phyloP scores from a whole-genome alignment of 2,113 vertebrate species.

The Dendropsophus ebraccatus region DNA sequence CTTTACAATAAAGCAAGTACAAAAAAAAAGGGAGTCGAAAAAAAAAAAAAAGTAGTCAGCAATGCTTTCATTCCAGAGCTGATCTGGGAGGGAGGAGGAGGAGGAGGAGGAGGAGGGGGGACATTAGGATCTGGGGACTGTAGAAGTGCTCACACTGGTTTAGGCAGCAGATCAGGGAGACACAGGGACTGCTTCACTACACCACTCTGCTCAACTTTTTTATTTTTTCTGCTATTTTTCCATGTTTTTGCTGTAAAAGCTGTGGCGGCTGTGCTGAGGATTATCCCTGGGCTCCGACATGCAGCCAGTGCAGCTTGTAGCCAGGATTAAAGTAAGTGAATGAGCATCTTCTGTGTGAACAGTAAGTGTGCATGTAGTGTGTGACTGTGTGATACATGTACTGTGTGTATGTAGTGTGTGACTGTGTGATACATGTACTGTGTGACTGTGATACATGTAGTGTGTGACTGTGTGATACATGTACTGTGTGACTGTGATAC shows the following conservation, averaged over 20 bases:
- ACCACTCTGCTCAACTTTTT: constrained; percentile 24
- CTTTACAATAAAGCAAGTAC: constrained; percentile 30
- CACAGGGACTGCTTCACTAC: background rate
- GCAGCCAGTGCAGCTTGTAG: background rate
- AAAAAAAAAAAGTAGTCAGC: constrained; percentile 19
- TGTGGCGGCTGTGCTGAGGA: background rate
- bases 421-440: too few species aligned
- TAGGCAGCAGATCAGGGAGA: constrained; percentile 3
- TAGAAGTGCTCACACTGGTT: constrained; percentile 26
- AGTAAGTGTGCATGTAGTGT: too few species aligned
- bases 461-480: too few species aligned
- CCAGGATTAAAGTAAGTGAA: constrained; percentile 39
- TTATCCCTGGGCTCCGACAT: constrained; percentile 1
- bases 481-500: too few species aligned
- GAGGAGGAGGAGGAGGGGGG: constrained; percentile 16
- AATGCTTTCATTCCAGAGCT: constrained; percentile 49
- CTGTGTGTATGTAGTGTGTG: too few species aligned
- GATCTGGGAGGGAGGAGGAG: constrained; percentile 17
- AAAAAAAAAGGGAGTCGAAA: constrained; percentile 11
- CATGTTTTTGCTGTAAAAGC: background rate
- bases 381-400: too few species aligned
- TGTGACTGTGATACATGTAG: too few species aligned
- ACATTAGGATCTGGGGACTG: constrained; percentile 2
- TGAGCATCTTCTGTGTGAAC: constrained; percentile 14
- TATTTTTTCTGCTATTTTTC: background rate